Evolutionary conservation across 2,113 vertebrate species (phyloP).

Genomic region (Macquaria australasica): DNA sequence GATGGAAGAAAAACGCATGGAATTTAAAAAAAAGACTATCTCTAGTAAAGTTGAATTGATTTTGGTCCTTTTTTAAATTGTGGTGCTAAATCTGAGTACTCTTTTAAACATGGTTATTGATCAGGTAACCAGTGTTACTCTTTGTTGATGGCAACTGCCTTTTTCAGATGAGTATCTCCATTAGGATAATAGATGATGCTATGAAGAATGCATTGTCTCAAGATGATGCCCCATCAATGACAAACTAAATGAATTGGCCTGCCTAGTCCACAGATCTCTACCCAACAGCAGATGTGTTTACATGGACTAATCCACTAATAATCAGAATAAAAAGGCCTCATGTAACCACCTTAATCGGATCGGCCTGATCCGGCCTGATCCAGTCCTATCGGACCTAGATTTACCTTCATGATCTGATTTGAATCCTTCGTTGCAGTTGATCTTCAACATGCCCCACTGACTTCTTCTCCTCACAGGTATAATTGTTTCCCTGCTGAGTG

Average conservation of each 20-base stretch:
- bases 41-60: too few relatives aligned
- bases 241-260: background rate
- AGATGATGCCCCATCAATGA: background rate
- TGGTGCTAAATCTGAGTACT: background rate
- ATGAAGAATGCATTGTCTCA: background rate
- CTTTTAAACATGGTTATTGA: too few relatives aligned
- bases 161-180: background rate
- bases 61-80: background rate
- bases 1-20: background rate
- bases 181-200: background rate
- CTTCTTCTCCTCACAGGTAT: background rate
- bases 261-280: background rate
- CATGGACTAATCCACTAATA: background rate
- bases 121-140: background rate
- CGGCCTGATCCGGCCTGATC: too few relatives aligned
- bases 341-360: too few relatives aligned
- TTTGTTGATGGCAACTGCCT: too few relatives aligned
- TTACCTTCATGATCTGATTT: background rate
- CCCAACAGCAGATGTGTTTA: background rate
- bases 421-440: background rate
- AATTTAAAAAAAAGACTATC: background rate
- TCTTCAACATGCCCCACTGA: background rate
- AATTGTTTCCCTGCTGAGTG: background rate
- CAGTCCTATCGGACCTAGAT: too few relatives aligned
- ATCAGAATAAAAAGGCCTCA: too few relatives aligned